A percentile compares a stretch with the other conserved stretches of the same genome.
phyloP scores from a whole-genome alignment of 1,140 invertebrate species.

The Palaemon carinicauda region DNA sequence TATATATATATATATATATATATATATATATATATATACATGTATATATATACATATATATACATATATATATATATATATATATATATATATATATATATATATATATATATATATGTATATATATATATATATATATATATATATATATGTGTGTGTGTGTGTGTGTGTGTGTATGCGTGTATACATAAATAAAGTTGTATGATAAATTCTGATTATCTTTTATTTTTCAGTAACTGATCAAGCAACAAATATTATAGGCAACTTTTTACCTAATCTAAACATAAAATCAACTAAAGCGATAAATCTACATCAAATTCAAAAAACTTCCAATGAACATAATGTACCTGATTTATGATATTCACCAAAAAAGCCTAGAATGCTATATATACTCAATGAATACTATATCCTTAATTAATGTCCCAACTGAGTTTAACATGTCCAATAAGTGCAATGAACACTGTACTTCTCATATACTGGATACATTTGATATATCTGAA shows the following conservation, averaged over 20 bases:
- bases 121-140: constrained; percentile 1
- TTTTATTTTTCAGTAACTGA: not conserved
- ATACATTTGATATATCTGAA: no score
- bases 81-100: constrained; percentile 15
- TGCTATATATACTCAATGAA: no score
- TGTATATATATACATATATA: constrained; percentile 1
- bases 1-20: not conserved
- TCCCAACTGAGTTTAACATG: no score
- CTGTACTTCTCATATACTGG: no score
- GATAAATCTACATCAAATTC: no score
- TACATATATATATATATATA: not conserved
- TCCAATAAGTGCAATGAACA: no score
- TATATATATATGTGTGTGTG: constrained; percentile 14
- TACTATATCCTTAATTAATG: no score
- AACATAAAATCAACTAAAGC: no score
- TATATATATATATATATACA: not conserved
- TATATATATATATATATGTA: constrained; percentile 9
- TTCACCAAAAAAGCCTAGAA: no score
- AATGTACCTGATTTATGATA: no score
- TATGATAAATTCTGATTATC: not conserved
- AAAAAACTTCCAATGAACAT: no score
- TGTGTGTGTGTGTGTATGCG: constrained; percentile 4
- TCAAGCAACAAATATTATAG: not conserved
- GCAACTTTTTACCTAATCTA: not conserved
- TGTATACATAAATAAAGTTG: constrained; percentile 11